Base-by-base conservation (phyloP, 2,113 vertebrate species). In the Centropristis striata region DNA sequence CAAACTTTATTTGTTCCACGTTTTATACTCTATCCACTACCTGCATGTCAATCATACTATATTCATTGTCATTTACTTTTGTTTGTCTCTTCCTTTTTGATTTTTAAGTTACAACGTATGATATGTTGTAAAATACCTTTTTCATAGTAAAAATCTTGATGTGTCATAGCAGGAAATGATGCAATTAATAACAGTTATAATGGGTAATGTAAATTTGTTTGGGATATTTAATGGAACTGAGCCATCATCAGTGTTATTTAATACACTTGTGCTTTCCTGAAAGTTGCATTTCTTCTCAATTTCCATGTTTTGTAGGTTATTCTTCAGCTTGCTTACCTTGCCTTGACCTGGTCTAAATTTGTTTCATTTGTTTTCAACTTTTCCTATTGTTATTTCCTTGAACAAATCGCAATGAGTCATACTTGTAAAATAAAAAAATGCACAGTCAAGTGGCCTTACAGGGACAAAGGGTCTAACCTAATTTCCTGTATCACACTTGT, bases 371-470 rank as follows among this genome's bases (percentile, higher is more conserved):
- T 23, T n/a, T 25, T 61, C 37, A 39, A 54, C 15, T 85, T 74
- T 61, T 9, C 54, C 13, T n/a, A 6, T 23, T 47, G 28, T 65
- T 37, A 66, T 51, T 80, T 23, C 28, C 14, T 41, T 2, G 66
- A 46, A 0, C 58, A 76, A 57, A 27, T 64, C 64, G 60, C 53
- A 70, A 50, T 68, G 60, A 65, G 65, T 64, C 49, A 66, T 4
- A 49, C 36, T 41, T 50, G 69, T n/a, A 68, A 68, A 63, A 71
- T 51, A 81, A 47, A 70, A 71, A n/a, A n/a, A 53, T 32, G 63
- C 28, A 78, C 57, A 63, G 23, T 47, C 9, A 59, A 59, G 49
- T 71, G 23, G 47, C 16, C 18, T 55, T 59, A 72, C 13, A 23
- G 42, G 66, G 66, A 77, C 36, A 41, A 37, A 16, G 41, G 69